Evolutionary conservation across 2,797 vertebrate genomes (phyloP), one percentile per base, ranked within the genome.

Genomic region (Gouania willdenowi): DNA sequence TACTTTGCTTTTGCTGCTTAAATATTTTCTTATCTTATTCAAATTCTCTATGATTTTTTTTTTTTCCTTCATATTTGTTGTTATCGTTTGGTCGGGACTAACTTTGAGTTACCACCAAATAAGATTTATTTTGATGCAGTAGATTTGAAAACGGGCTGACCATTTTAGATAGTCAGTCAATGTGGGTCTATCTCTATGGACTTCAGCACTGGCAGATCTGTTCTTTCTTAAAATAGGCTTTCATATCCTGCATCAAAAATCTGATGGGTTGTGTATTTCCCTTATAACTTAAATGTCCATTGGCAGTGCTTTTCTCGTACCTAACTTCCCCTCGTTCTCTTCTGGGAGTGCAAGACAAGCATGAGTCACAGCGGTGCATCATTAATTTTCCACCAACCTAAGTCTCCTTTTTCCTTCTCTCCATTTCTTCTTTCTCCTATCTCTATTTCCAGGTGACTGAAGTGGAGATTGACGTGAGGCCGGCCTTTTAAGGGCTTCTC

Each of bases 381-480:
- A 66, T 73, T 75, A 39, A 69, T 70, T 73, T 58, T 52, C 43
- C 41, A 55, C 57, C 44, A 71, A 71, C 41, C 43, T 66, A 59
- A 61, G 37, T 57, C 36, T 71, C 23, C 63, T 53, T 50, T 54
- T 56, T 41, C 22, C 43, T 49, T 43, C 41, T 38, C 25, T 44
- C 24, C 44, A 25, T 64, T 41, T 55, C 34, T 41, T 43, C 17
- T 28, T 45, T 38, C 41, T 41, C 48, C 55, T 72, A 8, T 77
- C 47, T 48, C 64, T 69, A 41, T 60, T 67, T 66, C 50, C 72
- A 89, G 88, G 84, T 82, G 73, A 84, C 62, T 67, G 52, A 83
- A 83, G 67, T 65, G 67, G 66, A 75, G 75, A 71, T 29, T 41
- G 51, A 71, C 67, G 45, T 68, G 45, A 58, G 51, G 13, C 50